phyloP scores from a whole-genome alignment of 2,888 invertebrate genomes.

The Cheilosia variabilis region DNA sequence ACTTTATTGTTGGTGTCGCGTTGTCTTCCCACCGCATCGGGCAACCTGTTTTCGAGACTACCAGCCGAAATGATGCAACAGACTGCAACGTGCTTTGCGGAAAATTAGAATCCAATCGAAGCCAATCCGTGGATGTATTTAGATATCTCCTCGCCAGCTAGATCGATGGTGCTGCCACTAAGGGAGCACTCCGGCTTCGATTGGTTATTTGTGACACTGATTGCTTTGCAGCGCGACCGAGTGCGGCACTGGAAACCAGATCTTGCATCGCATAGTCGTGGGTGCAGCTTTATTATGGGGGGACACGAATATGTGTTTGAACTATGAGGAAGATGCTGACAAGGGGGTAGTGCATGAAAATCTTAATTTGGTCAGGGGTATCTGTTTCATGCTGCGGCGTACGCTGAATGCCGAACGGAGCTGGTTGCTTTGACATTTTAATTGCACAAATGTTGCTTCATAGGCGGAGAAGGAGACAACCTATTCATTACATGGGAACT shows the following conservation, averaged over 20 bases:
- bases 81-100: conserved; percentile 1
- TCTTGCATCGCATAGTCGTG: conserved; percentile 51
- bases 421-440: conserved; percentile 34
- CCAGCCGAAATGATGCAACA: conserved; percentile 7
- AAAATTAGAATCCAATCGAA: conserved; percentile 42
- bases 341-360: conserved; percentile 24
- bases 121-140: conserved; percentile 32
- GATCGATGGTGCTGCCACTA: conserved; percentile 12
- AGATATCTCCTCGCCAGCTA: conserved; percentile 10
- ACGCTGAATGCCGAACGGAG: not conserved
- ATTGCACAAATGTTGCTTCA: not conserved
- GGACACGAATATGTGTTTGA: not conserved
- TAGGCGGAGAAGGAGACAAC: not conserved
- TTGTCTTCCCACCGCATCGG: not conserved
- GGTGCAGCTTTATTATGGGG: conserved; percentile 4
- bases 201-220: conserved; percentile 63
- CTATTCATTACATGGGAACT: not conserved
- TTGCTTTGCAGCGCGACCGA: conserved; percentile 59
- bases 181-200: conserved; percentile 20
- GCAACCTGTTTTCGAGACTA: conserved; percentile 30
- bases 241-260: conserved; percentile 13
- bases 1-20: conserved; percentile 9
- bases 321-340: conserved; percentile 13
- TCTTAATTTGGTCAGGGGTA: conserved; percentile 44
- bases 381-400: not conserved